Evolutionary conservation across 2,888 invertebrate genomes (phyloP).

Genomic region (Andrena minutula): DNA sequence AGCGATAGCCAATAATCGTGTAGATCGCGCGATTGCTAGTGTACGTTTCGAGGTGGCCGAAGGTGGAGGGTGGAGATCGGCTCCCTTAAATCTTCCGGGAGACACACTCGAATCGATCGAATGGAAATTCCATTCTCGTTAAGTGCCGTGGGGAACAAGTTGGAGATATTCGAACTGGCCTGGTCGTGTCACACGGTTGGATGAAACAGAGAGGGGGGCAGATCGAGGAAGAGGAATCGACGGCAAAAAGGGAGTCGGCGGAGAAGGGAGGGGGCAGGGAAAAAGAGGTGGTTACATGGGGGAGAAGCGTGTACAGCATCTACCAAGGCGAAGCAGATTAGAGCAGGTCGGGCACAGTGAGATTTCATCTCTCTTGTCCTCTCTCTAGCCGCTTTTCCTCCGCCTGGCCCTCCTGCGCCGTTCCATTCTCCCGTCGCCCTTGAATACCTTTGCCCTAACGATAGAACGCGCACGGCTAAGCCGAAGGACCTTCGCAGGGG

Average conservation of each 20-base stretch:
- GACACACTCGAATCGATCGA: slow-evolving; percentile 49
- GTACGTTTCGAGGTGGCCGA: slow-evolving; percentile 19
- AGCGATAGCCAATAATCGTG: slow-evolving; percentile 53
- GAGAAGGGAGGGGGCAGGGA: not conserved
- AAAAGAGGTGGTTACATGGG: slow-evolving; percentile 7
- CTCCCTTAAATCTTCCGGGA: slow-evolving; percentile 25
- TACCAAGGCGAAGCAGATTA: slow-evolving; percentile 71
- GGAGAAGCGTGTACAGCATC: slow-evolving; percentile 39
- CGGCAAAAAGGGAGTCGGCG: slow-evolving; percentile 1
- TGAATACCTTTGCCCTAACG: slow-evolving; percentile 68
- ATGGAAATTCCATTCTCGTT: slow-evolving; percentile 66
- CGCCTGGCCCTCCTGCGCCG: slow-evolving; percentile 31
- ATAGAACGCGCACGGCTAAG: slow-evolving; percentile 51
- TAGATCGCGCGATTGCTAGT: slow-evolving; percentile 44
- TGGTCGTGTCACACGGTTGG: slow-evolving; percentile 47
- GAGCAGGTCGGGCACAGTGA: slow-evolving; percentile 75
- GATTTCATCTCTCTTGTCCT: slow-evolving; percentile 57
- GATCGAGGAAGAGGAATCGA: not conserved
- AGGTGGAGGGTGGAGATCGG: slow-evolving; percentile 25
- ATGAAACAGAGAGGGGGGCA: not conserved
- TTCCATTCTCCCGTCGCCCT: slow-evolving; percentile 59
- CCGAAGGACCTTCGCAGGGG: slow-evolving; percentile 45
- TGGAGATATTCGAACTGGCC: slow-evolving; percentile 46
- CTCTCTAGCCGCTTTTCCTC: slow-evolving; percentile 47
- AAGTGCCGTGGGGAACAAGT: slow-evolving; percentile 52